Evolutionary conservation across 2,113 vertebrate genomes (phyloP).

Genomic region (Typhlomys cinereus): DNA sequence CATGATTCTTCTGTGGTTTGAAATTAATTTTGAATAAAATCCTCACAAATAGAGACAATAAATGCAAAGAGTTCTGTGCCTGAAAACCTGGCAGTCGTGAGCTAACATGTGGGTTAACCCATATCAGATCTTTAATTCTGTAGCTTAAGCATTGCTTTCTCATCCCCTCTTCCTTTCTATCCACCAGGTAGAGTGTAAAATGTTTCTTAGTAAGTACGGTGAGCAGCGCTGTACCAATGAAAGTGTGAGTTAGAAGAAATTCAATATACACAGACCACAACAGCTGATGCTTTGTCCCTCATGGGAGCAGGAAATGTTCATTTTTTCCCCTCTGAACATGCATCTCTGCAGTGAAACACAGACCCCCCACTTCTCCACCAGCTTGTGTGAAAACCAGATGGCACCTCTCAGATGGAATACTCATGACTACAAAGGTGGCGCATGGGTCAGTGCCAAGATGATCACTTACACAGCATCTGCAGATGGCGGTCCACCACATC

Average conservation of each 20-base stretch:
- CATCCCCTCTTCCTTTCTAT: background rate
- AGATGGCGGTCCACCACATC: conserved; percentile 78
- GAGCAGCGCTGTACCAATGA: conserved; percentile 9
- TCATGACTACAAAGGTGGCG: conserved; percentile 79
- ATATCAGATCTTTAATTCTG: background rate
- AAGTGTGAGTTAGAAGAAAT: conserved; percentile 54
- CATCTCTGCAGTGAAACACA: conserved; percentile 56
- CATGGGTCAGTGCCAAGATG: conserved; percentile 81
- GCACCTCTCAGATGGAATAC: conserved; percentile 72
- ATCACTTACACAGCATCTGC: conserved; percentile 81
- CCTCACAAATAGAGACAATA: background rate
- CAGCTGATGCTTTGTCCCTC: conserved; percentile 74
- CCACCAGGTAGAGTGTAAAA: background rate
- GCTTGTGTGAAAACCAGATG: conserved; percentile 78
- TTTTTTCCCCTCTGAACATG: conserved; percentile 60
- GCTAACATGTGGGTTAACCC: background rate
- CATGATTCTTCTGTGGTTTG: background rate
- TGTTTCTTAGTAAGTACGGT: background rate
- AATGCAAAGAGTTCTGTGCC: background rate
- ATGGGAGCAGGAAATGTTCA: conserved; percentile 56
- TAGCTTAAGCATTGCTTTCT: background rate
- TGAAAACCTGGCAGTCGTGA: background rate
- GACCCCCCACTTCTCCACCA: conserved; percentile 49
- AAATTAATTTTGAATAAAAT: conserved; percentile 56
- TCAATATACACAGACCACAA: conserved; percentile 57